Evolutionary conservation across 2,888 invertebrate species (phyloP).

Genomic region (Heteromyza rotundicornis): DNA sequence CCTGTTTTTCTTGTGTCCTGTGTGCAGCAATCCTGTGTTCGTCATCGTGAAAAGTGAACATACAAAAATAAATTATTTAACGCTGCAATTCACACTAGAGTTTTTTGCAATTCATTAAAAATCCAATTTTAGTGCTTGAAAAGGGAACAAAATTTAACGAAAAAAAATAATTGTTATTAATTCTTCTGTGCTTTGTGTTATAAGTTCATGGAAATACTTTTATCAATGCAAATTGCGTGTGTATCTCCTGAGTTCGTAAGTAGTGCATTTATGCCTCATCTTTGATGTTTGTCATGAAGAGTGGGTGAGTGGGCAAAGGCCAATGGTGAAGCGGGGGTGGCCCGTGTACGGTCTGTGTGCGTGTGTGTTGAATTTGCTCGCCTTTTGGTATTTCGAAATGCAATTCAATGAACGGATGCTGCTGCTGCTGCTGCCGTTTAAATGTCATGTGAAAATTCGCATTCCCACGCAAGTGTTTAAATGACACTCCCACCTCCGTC

Average conservation of each 20-base stretch:
- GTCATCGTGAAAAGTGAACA: too few species aligned
- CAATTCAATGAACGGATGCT: conserved; percentile 3
- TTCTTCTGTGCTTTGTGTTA: too few species aligned
- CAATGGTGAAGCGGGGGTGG: not conserved
- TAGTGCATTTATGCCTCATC: conserved; percentile 5
- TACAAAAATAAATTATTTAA: too few species aligned
- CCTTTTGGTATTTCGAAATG: conserved; percentile 22
- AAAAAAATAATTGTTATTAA: too few species aligned
- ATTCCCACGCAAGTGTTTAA: conserved; percentile 17
- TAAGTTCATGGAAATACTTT: too few species aligned
- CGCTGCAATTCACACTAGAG: too few species aligned
- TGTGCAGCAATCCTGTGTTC: too few species aligned
- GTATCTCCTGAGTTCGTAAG: conserved; percentile 1
- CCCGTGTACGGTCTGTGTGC: not conserved
- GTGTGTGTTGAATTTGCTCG: not conserved
- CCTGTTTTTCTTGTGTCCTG: too few species aligned
- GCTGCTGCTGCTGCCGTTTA: conserved; percentile 32
- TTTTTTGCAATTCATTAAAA: too few species aligned
- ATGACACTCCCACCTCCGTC: too few species aligned
- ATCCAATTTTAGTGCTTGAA: too few species aligned
- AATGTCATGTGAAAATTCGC: conserved; percentile 36
- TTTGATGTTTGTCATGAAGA: conserved; percentile 1
- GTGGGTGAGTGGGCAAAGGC: not conserved
- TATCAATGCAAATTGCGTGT: conserved; percentile 12
- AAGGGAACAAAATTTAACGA: too few species aligned